Evolutionary conservation across 2,888 invertebrate species (phyloP).

Genomic region (Cosmopolites sordidus): DNA sequence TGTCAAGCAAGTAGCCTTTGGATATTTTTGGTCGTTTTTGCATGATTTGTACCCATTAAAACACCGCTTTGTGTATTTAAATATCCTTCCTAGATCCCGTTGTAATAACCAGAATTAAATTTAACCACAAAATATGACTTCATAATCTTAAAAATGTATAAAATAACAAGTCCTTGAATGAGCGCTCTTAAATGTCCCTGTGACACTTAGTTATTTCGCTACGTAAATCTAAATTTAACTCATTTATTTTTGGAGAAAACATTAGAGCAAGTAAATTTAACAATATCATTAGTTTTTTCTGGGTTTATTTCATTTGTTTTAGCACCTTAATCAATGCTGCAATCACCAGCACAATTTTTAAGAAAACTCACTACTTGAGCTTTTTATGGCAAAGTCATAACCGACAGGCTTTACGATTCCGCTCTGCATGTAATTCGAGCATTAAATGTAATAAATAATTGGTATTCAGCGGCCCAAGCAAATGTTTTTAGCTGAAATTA

Average conservation of each 20-base stretch:
- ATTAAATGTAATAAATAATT: conserved; percentile 10
- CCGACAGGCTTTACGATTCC: conserved; percentile 1
- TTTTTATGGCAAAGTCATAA: conserved; percentile 5
- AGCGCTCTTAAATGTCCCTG: conserved; percentile 19
- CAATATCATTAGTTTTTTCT: neutral
- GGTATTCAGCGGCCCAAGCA: conserved; percentile 7
- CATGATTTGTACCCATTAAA: conserved; percentile 15
- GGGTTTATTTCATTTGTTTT: no score
- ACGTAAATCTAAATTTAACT: conserved; percentile 28
- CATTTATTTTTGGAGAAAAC: conserved; percentile 28
- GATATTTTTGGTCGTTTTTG: conserved; percentile 19
- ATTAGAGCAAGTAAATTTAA: conserved; percentile 16
- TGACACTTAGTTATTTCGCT: conserved; percentile 20
- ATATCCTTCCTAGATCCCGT: neutral
- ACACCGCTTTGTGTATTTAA: conserved; percentile 6
- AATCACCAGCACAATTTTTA: no score
- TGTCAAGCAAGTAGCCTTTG: conserved; percentile 26
- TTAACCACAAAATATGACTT: conserved; percentile 1
- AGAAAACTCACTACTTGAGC: conserved; percentile 1
- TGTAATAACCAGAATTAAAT: neutral
- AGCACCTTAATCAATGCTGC: no score
- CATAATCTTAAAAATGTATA: conserved; percentile 9
- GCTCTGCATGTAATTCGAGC: conserved; percentile 12
- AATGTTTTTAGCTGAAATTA: conserved; percentile 29
- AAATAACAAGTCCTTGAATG: conserved; percentile 15